phyloP scores from a whole-genome alignment of 2,113 vertebrate genomes.

The Nothocercus nigrocapillus region DNA sequence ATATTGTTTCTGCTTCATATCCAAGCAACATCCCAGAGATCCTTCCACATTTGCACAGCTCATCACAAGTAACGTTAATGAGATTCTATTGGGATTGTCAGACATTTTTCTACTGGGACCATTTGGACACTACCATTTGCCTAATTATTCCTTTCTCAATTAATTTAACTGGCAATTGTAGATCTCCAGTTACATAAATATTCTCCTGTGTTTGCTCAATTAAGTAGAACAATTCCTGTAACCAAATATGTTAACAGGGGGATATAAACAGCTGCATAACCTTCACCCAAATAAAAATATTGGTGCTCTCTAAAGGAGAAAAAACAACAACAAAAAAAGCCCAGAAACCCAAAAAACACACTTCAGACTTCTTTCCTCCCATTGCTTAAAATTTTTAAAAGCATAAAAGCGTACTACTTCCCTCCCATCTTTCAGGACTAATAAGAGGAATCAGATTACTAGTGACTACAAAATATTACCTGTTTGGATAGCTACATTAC shows the following conservation, averaged over 20 bases:
- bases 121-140: slow-evolving; percentile 45
- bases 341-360: not conserved
- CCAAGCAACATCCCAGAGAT: slow-evolving; percentile 39
- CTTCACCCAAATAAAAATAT: not conserved
- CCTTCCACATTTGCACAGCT: slow-evolving; percentile 3
- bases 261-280: not conserved
- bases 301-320: not conserved
- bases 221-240: slow-evolving; percentile 53
- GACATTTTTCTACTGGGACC: slow-evolving; percentile 30
- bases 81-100: slow-evolving; percentile 37
- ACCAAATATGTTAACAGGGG: slow-evolving; percentile 28
- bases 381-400: not conserved
- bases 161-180: slow-evolving; percentile 56
- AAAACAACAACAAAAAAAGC: not conserved
- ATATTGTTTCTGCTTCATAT: slow-evolving; percentile 35
- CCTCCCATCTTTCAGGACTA: not conserved
- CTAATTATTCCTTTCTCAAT: slow-evolving; percentile 61
- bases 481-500: not conserved
- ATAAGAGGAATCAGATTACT: not conserved
- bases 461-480: not conserved
- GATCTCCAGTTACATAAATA: slow-evolving; percentile 44
- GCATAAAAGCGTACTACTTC: not conserved
- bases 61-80: slow-evolving; percentile 45
- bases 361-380: not conserved
- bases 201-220: slow-evolving; percentile 55